Conservation (phyloP, 2,113 vertebrate genomes). For the Anguilla rostrata region DNA sequence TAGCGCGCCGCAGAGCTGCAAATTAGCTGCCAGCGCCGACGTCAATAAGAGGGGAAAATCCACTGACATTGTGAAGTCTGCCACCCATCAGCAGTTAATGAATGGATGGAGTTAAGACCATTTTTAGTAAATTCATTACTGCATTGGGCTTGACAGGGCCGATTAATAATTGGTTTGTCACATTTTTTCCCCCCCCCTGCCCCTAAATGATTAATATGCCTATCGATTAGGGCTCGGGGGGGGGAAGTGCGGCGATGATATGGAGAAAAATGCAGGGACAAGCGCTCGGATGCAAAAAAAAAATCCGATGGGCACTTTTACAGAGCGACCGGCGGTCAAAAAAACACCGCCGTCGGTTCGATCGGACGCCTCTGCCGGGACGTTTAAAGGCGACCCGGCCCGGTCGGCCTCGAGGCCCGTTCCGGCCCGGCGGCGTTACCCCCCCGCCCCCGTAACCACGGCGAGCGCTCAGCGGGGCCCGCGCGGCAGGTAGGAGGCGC, state of each 20-base stretch:
- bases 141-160: slow-evolving; percentile 76
- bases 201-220: slow-evolving; percentile 74
- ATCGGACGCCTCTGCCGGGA: slow-evolving; percentile 37
- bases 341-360: slow-evolving; percentile 58
- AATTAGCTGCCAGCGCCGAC: slow-evolving; percentile 60
- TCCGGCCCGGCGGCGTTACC: too few relatives aligned
- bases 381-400: neutral
- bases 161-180: slow-evolving; percentile 83
- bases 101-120: slow-evolving; percentile 76
- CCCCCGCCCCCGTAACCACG: too few relatives aligned
- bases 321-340: slow-evolving; percentile 52
- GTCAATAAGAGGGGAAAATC: slow-evolving; percentile 70
- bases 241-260: slow-evolving; percentile 41
- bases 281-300: slow-evolving; percentile 51
- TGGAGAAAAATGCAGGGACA: slow-evolving; percentile 60
- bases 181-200: slow-evolving; percentile 46
- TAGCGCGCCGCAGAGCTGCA: slow-evolving; percentile 50
- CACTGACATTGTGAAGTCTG: slow-evolving; percentile 77
- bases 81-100: slow-evolving; percentile 80
- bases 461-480: neutral
- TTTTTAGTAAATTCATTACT: slow-evolving; percentile 80
- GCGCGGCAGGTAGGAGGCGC: neutral
- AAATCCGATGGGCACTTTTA: slow-evolving; percentile 61
- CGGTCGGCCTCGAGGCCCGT: neutral
- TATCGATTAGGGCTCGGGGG: slow-evolving; percentile 70